Conservation (phyloP, 2,888 invertebrate species). For the Ceratothoa steindachneri region DNA sequence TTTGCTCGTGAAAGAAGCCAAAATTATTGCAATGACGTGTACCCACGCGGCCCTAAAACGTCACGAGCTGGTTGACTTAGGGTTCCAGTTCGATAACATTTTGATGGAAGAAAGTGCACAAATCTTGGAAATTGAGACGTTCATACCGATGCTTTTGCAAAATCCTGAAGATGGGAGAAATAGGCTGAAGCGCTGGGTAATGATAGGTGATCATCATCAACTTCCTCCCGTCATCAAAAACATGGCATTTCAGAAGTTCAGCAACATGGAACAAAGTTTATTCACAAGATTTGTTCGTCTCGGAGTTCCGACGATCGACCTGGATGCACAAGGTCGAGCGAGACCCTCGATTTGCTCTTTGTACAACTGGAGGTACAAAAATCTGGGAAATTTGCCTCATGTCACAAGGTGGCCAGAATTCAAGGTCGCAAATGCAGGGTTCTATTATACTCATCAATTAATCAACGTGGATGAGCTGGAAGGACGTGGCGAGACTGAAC, state of each 20-base stretch:
- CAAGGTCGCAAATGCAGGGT: constrained; percentile 84
- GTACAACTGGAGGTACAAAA: constrained; percentile 95
- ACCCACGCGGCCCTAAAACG: constrained; percentile 97
- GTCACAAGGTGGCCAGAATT: constrained; percentile 80
- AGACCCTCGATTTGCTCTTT: constrained; percentile 84
- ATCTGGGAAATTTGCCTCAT: constrained; percentile 88
- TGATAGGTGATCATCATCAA: constrained; percentile 99
- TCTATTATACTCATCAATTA: constrained; percentile 87
- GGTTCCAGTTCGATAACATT: constrained; percentile 97
- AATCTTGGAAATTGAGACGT: constrained; percentile 98
- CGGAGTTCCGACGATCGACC: constrained; percentile 92
- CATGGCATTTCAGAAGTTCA: constrained; percentile 99
- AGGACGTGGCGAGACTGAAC: constrained; percentile 93
- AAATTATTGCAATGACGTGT: constrained; percentile 99
- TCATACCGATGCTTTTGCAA: constrained; percentile 95
- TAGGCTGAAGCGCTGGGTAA: constrained; percentile 92
- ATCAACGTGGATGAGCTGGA: constrained; percentile 96
- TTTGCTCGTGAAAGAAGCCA: constrained; percentile 94
- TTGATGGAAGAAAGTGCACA: constrained; percentile 99
- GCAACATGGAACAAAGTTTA: constrained; percentile 98
- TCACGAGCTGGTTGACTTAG: constrained; percentile 89
- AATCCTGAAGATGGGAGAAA: constrained; percentile 86
- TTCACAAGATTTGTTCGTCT: constrained; percentile 92
- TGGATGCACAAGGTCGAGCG: constrained; percentile 96
- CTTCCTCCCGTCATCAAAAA: constrained; percentile 99